These are phyloP conservation scores for Trichonephila inaurata DNA, from an alignment of 1,140 invertebrate species.

Conservation along the genomic window DNA sequence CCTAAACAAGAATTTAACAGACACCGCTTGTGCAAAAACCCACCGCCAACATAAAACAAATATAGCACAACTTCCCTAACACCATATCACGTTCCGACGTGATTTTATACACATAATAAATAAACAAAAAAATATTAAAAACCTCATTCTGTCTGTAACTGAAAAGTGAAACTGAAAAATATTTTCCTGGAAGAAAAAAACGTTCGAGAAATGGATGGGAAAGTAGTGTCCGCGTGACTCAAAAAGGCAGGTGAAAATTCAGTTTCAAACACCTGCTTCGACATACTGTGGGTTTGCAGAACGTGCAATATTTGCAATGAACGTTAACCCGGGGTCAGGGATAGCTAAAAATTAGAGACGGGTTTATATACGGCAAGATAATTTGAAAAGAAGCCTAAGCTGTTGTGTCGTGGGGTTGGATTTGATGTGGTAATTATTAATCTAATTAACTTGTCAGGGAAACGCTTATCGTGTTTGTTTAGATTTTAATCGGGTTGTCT, in stretches of 20 bases:
- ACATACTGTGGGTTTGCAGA: not conserved
- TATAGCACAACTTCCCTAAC: no score
- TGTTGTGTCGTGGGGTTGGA: not conserved
- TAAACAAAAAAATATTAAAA: not conserved
- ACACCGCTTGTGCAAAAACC: no score
- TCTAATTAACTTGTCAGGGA: conserved; percentile 6
- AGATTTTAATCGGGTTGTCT: not conserved
- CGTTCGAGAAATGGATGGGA: not conserved
- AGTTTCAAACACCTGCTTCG: not conserved
- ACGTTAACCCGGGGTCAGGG: not conserved
- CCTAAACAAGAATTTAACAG: no score
- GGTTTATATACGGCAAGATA: not conserved
- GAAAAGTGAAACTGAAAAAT: not conserved
- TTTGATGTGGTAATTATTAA: conserved; percentile 25
- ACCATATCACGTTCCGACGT: not conserved
- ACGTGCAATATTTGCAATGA: conserved; percentile 9
- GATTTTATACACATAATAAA: not conserved
- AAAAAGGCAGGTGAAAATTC: not conserved
- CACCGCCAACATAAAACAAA: no score
- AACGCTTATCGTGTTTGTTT: conserved; percentile 26
- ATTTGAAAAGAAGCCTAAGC: not conserved
- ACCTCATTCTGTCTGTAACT: not conserved
- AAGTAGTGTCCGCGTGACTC: not conserved
- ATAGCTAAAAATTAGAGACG: not conserved
- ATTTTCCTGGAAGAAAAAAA: not conserved